Conservation (phyloP, 2,888 invertebrate genomes). For the Xanthorhoe designata region DNA sequence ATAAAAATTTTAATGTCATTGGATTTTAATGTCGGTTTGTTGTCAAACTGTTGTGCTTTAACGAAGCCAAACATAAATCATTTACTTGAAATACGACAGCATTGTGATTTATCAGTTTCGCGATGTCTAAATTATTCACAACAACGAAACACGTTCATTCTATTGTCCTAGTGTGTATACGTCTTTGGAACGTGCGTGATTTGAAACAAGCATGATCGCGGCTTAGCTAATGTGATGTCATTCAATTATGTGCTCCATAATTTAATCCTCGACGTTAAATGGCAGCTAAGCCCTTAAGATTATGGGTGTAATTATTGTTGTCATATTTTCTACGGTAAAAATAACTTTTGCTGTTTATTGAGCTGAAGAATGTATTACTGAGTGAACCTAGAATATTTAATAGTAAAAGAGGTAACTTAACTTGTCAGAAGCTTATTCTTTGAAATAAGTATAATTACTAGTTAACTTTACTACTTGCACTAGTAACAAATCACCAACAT, state of each 20-base stretch:
- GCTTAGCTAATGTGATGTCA: slow-evolving; percentile 46
- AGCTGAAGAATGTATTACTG: background rate
- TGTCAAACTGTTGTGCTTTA: too few relatives aligned
- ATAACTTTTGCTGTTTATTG: background rate
- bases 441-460: too few relatives aligned
- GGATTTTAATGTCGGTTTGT: too few relatives aligned
- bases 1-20: too few relatives aligned
- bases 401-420: too few relatives aligned
- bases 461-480: too few relatives aligned
- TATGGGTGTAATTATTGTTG: slow-evolving; percentile 19
- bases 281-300: slow-evolving; percentile 20
- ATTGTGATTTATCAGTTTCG: too few relatives aligned
- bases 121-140: background rate
- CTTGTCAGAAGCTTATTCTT: too few relatives aligned
- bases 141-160: background rate
- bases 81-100: too few relatives aligned
- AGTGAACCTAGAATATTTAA: too few relatives aligned
- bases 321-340: slow-evolving; percentile 8
- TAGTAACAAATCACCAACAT: too few relatives aligned
- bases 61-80: too few relatives aligned
- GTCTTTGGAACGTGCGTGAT: slow-evolving; percentile 28
- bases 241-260: slow-evolving; percentile 40
- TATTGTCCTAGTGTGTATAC: slow-evolving; percentile 6
- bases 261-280: slow-evolving; percentile 36
- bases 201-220: slow-evolving; percentile 29